Percentiles rank a stretch among this genome's conserved stretches.
Evolutionary conservation across 2,797 vertebrate species (phyloP).

Genomic region (Oceanodroma leucorhoa): DNA sequence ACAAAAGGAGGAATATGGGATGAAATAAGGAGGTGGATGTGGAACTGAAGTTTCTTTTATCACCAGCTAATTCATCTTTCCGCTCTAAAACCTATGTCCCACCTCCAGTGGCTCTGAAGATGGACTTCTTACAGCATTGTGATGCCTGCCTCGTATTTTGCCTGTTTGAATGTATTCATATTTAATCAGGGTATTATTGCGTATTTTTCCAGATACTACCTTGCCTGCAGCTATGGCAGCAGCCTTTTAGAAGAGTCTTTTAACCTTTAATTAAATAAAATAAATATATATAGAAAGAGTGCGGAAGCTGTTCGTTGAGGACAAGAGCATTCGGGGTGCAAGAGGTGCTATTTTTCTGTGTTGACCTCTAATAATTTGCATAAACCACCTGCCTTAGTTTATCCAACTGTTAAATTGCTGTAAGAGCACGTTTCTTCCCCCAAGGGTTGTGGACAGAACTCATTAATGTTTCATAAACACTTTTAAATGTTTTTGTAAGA

Average conservation of each 20-base stretch:
- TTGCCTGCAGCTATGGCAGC: conserved; percentile 9
- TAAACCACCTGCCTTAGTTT: conserved; percentile 16
- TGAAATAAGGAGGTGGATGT: not conserved
- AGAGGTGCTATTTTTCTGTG: not conserved
- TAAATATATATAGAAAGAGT: not conserved
- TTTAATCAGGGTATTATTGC: conserved; percentile 18
- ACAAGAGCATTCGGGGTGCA: not conserved
- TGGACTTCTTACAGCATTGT: not conserved
- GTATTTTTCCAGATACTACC: conserved; percentile 5
- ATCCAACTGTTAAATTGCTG: conserved; percentile 34
- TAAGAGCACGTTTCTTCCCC: not conserved
- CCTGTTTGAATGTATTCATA: not conserved
- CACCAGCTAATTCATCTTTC: not conserved
- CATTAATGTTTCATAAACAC: conserved; percentile 48
- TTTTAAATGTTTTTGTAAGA: conserved; percentile 12
- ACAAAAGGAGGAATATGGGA: not conserved
- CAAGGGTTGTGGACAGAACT: not conserved
- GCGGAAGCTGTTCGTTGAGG: not conserved
- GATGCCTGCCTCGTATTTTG: not conserved
- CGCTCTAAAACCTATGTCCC: not conserved
- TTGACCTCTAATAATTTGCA: conserved; percentile 21
- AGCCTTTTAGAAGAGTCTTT: conserved; percentile 4
- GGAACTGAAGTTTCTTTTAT: not conserved
- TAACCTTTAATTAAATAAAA: conserved; percentile 19
- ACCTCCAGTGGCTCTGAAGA: not conserved